Conservation (phyloP, 2,888 invertebrate species). For the Phengaris alcon region DNA sequence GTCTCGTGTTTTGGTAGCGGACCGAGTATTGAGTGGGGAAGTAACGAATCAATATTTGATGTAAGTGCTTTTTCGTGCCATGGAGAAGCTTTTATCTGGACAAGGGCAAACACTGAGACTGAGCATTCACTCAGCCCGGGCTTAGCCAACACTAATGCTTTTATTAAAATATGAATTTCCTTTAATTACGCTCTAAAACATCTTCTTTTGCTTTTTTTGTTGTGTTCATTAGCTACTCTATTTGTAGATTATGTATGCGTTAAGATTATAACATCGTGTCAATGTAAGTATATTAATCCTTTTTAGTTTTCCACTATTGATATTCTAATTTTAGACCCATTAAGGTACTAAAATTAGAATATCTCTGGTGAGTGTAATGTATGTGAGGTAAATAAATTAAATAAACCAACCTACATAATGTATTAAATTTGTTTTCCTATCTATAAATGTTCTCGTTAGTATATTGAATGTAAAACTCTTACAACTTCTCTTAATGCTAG, state of each 20-base stretch:
- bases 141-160: slow-evolving; percentile 43
- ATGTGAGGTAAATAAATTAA: too few relatives aligned
- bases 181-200: background rate
- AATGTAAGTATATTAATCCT: too few relatives aligned
- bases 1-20: slow-evolving; percentile 65
- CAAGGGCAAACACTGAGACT: slow-evolving; percentile 72
- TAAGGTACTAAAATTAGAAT: too few relatives aligned
- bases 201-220: background rate
- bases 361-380: too few relatives aligned
- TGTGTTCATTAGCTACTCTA: background rate
- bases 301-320: too few relatives aligned
- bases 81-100: slow-evolving; percentile 79
- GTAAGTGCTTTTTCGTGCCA: slow-evolving; percentile 80
- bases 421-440: background rate
- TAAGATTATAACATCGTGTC: background rate
- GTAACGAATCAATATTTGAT: slow-evolving; percentile 79
- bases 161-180: background rate
- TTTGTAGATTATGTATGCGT: background rate
- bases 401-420: too few relatives aligned
- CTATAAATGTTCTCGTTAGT: background rate
- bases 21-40: slow-evolving; percentile 44
- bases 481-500: background rate
- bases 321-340: too few relatives aligned
- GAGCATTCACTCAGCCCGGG: slow-evolving; percentile 70
- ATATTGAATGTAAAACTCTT: background rate